Conservation (phyloP, 1,140 invertebrate genomes). For the Magallana angulata region DNA sequence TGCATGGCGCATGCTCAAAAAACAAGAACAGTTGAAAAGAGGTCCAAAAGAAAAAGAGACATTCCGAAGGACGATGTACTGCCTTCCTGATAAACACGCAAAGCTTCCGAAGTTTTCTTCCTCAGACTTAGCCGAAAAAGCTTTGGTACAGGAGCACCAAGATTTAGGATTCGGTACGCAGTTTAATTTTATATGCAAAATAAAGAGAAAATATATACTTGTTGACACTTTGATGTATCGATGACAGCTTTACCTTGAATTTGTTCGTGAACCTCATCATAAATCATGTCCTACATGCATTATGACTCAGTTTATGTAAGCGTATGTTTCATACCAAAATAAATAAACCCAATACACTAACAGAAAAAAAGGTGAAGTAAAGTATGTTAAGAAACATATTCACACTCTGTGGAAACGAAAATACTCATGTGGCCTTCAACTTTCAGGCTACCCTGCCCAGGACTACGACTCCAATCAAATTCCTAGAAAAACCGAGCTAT, state of each 20-base stretch:
- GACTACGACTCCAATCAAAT: conserved; percentile 49
- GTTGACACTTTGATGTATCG: too few relatives aligned
- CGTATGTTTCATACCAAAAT: too few relatives aligned
- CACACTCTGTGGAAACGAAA: not conserved
- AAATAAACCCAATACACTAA: too few relatives aligned
- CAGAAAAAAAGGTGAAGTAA: too few relatives aligned
- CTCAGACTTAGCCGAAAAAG: conserved; percentile 45
- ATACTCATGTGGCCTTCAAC: not conserved
- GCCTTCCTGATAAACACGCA: conserved; percentile 44
- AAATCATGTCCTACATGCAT: too few relatives aligned
- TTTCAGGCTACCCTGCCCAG: conserved; percentile 50
- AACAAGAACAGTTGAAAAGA: conserved; percentile 41
- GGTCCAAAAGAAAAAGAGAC: conserved; percentile 53
- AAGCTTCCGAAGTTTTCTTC: conserved; percentile 60
- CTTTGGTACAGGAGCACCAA: conserved; percentile 51
- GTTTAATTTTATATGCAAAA: not conserved
- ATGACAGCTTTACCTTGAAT: too few relatives aligned
- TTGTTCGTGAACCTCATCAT: too few relatives aligned
- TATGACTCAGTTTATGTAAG: too few relatives aligned
- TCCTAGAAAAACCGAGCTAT: conserved; percentile 51
- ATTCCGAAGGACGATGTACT: conserved; percentile 51
- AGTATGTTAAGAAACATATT: too few relatives aligned
- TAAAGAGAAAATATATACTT: too few relatives aligned
- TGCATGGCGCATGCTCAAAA: conserved; percentile 43
- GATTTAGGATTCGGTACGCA: conserved; percentile 52